Conservation (phyloP, 2,888 invertebrate species). For the Pheosia gnoma region DNA sequence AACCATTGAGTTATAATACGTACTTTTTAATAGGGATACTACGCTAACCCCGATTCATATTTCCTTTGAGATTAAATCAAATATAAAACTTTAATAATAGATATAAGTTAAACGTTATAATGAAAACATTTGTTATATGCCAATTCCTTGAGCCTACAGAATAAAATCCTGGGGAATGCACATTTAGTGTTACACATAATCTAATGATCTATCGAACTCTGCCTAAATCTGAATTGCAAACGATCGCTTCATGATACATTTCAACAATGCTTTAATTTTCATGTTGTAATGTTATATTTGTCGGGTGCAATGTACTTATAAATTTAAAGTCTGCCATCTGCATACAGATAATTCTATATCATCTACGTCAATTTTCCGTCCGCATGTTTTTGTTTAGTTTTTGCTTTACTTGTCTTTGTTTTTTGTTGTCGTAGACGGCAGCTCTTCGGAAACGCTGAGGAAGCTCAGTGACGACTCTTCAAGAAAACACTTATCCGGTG, state of each 20-base stretch:
- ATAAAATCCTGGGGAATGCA: constrained; percentile 54
- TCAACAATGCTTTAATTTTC: constrained; percentile 33
- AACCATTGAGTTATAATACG: no score
- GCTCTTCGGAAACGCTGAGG: constrained; percentile 76
- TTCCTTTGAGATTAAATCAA: no score
- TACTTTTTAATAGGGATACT: no score
- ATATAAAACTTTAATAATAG: not conserved
- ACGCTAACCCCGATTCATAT: no score
- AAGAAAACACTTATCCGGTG: constrained; percentile 82
- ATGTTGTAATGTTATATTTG: constrained; percentile 28
- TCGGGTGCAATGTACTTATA: constrained; percentile 39
- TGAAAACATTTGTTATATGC: not conserved
- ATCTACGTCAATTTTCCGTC: constrained; percentile 53
- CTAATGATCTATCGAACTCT: constrained; percentile 54
- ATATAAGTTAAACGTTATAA: not conserved
- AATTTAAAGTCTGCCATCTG: constrained; percentile 40
- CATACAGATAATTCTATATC: constrained; percentile 42
- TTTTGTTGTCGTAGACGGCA: constrained; percentile 82
- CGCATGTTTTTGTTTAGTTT: constrained; percentile 69
- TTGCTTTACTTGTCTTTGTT: constrained; percentile 79
- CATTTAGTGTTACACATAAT: constrained; percentile 34
- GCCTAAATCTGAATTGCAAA: constrained; percentile 54
- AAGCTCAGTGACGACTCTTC: constrained; percentile 81
- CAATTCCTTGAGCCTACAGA: constrained; percentile 48
- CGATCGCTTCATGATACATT: constrained; percentile 40